Conservation (phyloP, 1,140 invertebrate genomes). For the Temnothorax curvispinosus region DNA sequence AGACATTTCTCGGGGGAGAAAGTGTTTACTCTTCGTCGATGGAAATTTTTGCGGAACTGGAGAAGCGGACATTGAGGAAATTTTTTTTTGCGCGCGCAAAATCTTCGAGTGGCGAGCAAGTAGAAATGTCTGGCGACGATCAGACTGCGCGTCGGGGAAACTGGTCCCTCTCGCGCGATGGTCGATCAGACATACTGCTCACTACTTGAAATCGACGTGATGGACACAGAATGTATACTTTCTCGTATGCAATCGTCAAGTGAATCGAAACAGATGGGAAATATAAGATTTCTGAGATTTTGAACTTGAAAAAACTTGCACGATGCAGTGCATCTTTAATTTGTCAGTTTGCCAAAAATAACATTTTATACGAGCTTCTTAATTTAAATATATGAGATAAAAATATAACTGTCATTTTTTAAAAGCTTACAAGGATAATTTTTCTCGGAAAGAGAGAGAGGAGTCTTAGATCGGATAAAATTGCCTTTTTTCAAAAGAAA, state of each 20-base stretch:
- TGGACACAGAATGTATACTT: background rate
- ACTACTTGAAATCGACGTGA: constrained; percentile 1
- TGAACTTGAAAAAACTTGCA: background rate
- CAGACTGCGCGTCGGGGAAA: constrained; percentile 33
- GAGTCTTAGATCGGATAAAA: background rate
- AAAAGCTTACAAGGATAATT: background rate
- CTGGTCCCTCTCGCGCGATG: background rate
- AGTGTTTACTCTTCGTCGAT: constrained; percentile 31
- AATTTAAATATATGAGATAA: background rate
- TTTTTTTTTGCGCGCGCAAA: constrained; percentile 32
- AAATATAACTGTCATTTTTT: background rate
- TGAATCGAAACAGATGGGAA: background rate
- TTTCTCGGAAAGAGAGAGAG: background rate
- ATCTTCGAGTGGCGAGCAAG: constrained; percentile 5
- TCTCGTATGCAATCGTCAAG: background rate
- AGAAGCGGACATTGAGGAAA: background rate
- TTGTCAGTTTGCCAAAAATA: background rate
- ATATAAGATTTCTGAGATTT: background rate
- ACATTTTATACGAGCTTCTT: no score
- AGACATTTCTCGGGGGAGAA: constrained; percentile 7
- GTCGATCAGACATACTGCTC: constrained; percentile 22
- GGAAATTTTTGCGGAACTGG: constrained; percentile 9
- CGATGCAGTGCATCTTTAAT: background rate
- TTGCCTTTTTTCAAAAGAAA: background rate
- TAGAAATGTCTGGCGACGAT: constrained; percentile 43